Evolutionary conservation across 1,140 invertebrate species (phyloP), one percentile per base, ranked within the genome.

Genomic region (Pseudomyrmex pallidus): DNA sequence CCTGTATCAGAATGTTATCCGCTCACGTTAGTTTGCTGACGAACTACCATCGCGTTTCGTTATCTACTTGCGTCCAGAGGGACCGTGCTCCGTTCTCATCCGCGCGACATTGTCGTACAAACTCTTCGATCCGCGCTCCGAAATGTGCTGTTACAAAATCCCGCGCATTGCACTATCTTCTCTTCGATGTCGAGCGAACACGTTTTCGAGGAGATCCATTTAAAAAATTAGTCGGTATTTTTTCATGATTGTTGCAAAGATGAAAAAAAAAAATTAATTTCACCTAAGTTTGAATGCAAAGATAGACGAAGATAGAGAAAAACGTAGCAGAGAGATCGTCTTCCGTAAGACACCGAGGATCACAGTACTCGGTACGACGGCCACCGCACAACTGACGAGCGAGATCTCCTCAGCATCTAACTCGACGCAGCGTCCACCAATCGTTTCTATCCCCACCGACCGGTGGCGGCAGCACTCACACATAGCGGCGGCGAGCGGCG

Each of bases 351-450:
- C 46, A n/a, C 2, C 70, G 13, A n/a, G 44, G 59, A 86, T 73
- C 85, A 84, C 73, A 84, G 82, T 87, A 84, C 87, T 88, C 86
- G 87, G 86, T 89, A 91, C 91, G 91, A 89, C 89, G 91, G 90
- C 90, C 87, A 92, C 91, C 92, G 92, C 89, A 90, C 92, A 88
- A 93, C 92, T 93, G 91, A 92, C 89, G 92, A 88, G 90, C 91
- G 88, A 89, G 91, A 92, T 94, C 91, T 92, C 90, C 89, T 88
- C 90, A 86, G 90, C 89, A 86, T 91, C 90, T 91, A 92, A 92
- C 92, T 92, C 90, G 89, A 91, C 92, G 92, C 90, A 90, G 91
- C 89, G 89, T 85, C 90, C 91, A 92, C 90, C 92, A 86, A 92
- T 92, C 92, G 92, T 92, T 92, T 88, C 90, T 92, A 86, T 87